These are phyloP conservation scores for Tryphoninae sp. DNA, from an alignment of 2,888 invertebrate genomes.

Conservation along the genomic window DNA sequence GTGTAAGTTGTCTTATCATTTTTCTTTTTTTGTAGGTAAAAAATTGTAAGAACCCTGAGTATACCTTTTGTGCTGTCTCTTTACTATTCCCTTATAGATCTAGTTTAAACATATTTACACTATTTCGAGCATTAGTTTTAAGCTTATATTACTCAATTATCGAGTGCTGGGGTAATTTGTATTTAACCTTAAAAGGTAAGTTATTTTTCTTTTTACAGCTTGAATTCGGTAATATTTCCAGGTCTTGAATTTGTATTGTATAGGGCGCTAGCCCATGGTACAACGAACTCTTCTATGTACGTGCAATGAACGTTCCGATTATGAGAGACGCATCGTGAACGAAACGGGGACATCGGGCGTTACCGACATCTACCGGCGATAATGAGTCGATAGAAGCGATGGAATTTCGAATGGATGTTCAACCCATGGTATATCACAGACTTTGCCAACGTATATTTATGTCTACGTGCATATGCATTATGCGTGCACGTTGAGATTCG, in stretches of 20 bases:
- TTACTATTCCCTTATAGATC: too few relatives aligned
- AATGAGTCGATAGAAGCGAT: slow-evolving; percentile 28
- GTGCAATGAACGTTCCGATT: slow-evolving; percentile 3
- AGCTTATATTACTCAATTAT: too few relatives aligned
- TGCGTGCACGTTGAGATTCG: background rate
- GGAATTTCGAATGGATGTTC: slow-evolving; percentile 13
- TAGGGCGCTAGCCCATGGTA: background rate
- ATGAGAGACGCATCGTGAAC: slow-evolving; percentile 18
- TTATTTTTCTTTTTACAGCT: too few relatives aligned
- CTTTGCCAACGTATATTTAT: slow-evolving; percentile 10
- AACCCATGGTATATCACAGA: slow-evolving; percentile 17
- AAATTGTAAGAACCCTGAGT: too few relatives aligned
- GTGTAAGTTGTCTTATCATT: too few relatives aligned
- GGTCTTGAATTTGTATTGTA: background rate
- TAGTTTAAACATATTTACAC: too few relatives aligned
- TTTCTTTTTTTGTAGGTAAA: too few relatives aligned
- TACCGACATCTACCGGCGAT: slow-evolving; percentile 18
- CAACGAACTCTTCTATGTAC: background rate
- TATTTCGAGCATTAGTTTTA: too few relatives aligned
- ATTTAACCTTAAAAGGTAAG: too few relatives aligned
- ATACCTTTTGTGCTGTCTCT: too few relatives aligned
- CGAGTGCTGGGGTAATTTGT: too few relatives aligned
- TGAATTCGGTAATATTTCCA: too few relatives aligned
- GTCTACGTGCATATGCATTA: background rate
- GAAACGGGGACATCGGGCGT: slow-evolving; percentile 47